Evolutionary conservation across 1,140 invertebrate genomes (phyloP).

Genomic region (Nasonia vitripennis): DNA sequence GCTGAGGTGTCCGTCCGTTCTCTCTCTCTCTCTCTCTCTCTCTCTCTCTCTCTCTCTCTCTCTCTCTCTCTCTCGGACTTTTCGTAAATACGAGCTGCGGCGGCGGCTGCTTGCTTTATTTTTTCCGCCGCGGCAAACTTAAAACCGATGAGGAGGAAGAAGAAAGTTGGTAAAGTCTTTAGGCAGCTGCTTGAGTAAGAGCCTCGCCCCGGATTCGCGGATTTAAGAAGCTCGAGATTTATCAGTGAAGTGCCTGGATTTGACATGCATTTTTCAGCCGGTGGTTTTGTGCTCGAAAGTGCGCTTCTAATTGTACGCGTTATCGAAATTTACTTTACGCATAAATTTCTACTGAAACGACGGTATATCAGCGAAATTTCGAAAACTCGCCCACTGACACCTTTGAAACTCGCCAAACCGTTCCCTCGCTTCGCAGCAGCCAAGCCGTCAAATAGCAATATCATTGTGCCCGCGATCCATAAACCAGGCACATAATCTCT

Average conservation of each 20-base stretch:
- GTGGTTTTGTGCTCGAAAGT: neutral
- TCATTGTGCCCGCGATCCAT: neutral
- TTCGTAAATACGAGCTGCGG: neutral
- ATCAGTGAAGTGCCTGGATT: neutral
- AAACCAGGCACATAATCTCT: neutral
- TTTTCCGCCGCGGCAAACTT: constrained; percentile 2
- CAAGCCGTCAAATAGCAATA: neutral
- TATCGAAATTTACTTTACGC: neutral
- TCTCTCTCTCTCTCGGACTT: constrained; percentile 44
- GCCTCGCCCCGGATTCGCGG: neutral
- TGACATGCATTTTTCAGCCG: neutral
- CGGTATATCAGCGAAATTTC: too few species aligned
- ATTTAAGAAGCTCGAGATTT: constrained; percentile 3
- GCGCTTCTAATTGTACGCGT: neutral
- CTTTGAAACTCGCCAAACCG: too few species aligned
- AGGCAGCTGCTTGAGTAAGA: constrained; percentile 1
- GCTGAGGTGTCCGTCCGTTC: constrained; percentile 59
- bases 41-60: constrained; percentile 64
- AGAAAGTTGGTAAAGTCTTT: neutral
- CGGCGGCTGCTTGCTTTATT: neutral
- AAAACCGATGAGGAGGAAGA: neutral
- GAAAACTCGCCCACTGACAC: too few species aligned
- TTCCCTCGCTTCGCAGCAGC: neutral
- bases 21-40: constrained; percentile 59
- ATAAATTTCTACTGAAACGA: too few species aligned